These are phyloP conservation scores for Sorex fumeus DNA, from an alignment of 2,113 vertebrate genomes.

Conservation along the genomic window DNA sequence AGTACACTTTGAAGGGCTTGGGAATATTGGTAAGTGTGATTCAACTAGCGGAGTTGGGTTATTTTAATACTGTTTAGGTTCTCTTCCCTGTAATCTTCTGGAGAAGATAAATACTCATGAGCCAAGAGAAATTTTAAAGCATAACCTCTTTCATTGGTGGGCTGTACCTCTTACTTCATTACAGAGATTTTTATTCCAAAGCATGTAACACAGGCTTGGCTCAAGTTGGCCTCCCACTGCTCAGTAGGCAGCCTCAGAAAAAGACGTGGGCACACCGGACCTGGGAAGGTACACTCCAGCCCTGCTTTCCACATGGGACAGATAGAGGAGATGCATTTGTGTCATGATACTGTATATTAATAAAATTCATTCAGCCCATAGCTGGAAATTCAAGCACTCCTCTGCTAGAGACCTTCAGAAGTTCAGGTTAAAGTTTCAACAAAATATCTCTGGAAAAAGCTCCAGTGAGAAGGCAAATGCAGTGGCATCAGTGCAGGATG, in stretches of 20 bases:
- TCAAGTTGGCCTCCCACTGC: not conserved
- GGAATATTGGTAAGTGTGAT: not conserved
- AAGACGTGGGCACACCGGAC: not conserved
- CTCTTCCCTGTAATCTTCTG: not conserved
- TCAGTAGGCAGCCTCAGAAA: not conserved
- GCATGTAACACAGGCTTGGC: not conserved
- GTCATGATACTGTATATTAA: no score
- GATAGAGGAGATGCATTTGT: no score
- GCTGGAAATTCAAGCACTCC: no score
- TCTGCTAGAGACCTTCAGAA: not conserved
- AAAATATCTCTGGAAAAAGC: not conserved
- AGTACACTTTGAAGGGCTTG: not conserved
- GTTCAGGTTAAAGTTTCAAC: not conserved
- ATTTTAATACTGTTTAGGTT: not conserved
- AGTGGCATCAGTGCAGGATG: not conserved
- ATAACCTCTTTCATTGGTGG: not conserved
- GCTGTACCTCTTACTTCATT: not conserved
- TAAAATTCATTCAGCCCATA: no score
- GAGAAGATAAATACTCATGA: not conserved
- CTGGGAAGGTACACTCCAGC: not conserved
- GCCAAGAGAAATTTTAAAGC: slow-evolving; percentile 9
- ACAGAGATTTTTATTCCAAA: slow-evolving; percentile 6
- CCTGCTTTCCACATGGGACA: not conserved
- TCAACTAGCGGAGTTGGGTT: not conserved
- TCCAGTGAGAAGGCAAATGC: not conserved